These are phyloP conservation scores for Darevskia mixta DNA, from an alignment of 2,797 vertebrate species.

Conservation along the genomic window DNA sequence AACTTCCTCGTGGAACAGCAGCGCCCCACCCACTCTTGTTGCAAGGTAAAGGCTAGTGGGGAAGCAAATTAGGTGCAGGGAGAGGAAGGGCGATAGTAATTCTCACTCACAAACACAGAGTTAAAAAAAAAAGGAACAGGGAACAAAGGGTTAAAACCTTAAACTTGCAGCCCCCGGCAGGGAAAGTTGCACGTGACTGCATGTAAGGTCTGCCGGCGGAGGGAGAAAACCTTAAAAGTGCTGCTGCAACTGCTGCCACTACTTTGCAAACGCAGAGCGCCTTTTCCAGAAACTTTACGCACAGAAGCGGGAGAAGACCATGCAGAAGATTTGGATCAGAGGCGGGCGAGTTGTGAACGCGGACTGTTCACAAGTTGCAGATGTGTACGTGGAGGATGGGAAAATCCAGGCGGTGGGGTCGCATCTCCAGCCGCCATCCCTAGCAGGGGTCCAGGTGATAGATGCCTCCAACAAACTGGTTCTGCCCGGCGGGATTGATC, in stretches of 20 bases:
- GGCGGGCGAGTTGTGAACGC: slow-evolving; percentile 92
- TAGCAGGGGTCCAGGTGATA: slow-evolving; percentile 79
- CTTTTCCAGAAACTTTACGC: no score
- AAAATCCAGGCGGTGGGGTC: slow-evolving; percentile 84
- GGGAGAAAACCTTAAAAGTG: background rate
- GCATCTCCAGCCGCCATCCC: slow-evolving; percentile 73
- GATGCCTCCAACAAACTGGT: slow-evolving; percentile 87
- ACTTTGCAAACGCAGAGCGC: background rate
- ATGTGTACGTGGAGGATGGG: slow-evolving; percentile 90
- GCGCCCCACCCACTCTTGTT: background rate
- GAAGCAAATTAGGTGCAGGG: background rate
- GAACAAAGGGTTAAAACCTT: background rate
- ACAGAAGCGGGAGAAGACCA: slow-evolving; percentile 38
- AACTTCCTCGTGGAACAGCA: background rate
- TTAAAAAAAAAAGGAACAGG: background rate
- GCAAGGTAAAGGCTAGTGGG: background rate
- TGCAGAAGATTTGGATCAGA: slow-evolving; percentile 87
- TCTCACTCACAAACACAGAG: background rate
- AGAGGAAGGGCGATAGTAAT: background rate
- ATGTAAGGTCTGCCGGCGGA: background rate
- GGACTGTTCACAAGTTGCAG: slow-evolving; percentile 83
- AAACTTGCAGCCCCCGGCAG: background rate
- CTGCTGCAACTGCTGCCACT: no score
- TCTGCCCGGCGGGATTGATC: slow-evolving; percentile 94
- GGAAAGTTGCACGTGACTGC: background rate